phyloP scores from a whole-genome alignment of 2,113 vertebrate species.

The Lampris megalopsis region DNA sequence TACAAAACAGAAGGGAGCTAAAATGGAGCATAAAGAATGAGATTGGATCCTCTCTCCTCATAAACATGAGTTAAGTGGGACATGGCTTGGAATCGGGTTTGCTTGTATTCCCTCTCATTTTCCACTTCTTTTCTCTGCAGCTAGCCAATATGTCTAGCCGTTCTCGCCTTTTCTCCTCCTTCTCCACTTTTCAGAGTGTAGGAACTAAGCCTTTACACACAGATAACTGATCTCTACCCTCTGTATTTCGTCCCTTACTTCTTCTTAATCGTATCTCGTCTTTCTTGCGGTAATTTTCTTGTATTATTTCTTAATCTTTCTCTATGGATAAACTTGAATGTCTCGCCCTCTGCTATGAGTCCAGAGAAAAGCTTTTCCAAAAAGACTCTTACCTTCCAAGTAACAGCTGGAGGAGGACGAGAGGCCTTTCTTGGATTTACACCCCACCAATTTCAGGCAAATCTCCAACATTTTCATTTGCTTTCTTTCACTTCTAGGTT shows the following conservation, averaged over 20 bases:
- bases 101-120: conserved; percentile 80
- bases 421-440: conserved; percentile 98
- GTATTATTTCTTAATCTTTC: neutral
- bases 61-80: conserved; percentile 75
- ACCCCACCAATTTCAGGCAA: conserved; percentile 98
- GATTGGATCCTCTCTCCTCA: conserved; percentile 69
- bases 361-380: neutral
- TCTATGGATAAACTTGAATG: conserved; percentile 11
- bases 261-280: neutral
- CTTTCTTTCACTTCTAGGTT: conserved; percentile 73
- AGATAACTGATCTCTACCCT: conserved; percentile 37
- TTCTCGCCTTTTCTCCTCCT: conserved; percentile 74
- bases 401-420: conserved; percentile 98
- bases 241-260: neutral
- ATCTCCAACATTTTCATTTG: conserved; percentile 99
- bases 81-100: conserved; percentile 80
- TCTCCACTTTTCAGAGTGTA: conserved; percentile 76
- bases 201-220: conserved; percentile 60
- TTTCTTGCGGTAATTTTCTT: neutral
- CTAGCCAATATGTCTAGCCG: conserved; percentile 84
- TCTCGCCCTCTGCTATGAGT: neutral
- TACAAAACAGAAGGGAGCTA: conserved; percentile 12
- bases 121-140: conserved; percentile 76
- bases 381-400: conserved; percentile 90
- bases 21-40: conserved; percentile 31